A percentile compares a stretch with the other conserved stretches of the same genome.
Conservation (phyloP, 2,113 vertebrate species). For the Ellobius talpinus region DNA sequence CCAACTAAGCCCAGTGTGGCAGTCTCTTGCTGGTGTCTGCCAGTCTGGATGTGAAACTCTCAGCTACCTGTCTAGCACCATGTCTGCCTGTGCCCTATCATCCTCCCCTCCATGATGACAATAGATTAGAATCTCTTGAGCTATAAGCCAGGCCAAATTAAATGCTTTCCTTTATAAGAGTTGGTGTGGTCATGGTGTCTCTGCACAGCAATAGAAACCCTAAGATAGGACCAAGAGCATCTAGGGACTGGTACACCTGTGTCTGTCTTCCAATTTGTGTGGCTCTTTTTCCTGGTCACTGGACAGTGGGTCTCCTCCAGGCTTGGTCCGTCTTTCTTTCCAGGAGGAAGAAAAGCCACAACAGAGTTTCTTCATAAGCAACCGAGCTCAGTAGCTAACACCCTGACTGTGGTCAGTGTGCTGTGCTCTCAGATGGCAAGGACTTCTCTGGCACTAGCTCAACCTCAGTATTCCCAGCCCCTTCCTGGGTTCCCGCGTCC, state of each 20-base stretch:
- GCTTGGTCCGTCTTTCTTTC: neutral
- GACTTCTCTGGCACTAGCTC: neutral
- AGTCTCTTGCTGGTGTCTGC: neutral
- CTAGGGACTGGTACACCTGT: neutral
- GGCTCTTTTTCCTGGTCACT: neutral
- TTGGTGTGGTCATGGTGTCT: neutral
- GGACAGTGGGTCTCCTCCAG: neutral
- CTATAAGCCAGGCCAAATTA: neutral
- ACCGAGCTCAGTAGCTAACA: neutral
- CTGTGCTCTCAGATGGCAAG: neutral
- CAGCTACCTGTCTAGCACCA: neutral
- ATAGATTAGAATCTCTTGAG: neutral
- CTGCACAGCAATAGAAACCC: neutral
- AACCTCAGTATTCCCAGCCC: fast-evolving
- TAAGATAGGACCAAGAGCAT: too few species aligned
- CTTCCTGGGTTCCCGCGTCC: fast-evolving
- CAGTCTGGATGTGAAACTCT: neutral
- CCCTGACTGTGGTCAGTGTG: neutral
- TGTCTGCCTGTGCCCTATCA: neutral
- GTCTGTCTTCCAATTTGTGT: neutral
- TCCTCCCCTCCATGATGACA: neutral
- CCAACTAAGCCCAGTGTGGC: neutral
- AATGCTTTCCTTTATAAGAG: neutral
- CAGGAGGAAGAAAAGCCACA: neutral
- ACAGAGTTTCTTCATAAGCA: neutral